Conservation (phyloP, 2,113 vertebrate species). For the Acrocephalus kingi region DNA sequence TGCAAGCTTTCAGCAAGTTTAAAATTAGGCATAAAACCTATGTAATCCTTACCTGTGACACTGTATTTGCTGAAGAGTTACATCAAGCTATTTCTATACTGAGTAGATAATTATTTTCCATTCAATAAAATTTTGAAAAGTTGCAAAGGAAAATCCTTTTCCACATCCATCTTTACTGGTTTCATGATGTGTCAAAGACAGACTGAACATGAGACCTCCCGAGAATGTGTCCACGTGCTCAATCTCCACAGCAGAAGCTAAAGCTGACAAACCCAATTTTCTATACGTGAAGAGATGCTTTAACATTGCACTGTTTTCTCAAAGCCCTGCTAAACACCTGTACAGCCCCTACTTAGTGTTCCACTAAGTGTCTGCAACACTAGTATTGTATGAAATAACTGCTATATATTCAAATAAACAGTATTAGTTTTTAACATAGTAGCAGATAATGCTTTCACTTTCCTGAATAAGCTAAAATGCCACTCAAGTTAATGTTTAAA, state of each 20-base stretch:
- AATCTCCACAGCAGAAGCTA: not conserved
- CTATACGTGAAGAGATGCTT: not conserved
- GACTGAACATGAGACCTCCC: not conserved
- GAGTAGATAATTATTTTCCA: not conserved
- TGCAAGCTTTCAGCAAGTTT: not conserved
- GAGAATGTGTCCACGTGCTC: not conserved
- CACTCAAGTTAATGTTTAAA: conserved; percentile 83
- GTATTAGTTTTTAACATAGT: conserved; percentile 26
- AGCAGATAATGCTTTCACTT: conserved; percentile 55
- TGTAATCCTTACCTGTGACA: not conserved
- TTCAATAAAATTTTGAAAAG: not conserved
- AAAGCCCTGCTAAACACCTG: not conserved
- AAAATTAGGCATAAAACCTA: not conserved
- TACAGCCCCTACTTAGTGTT: not conserved
- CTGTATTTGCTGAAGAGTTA: not conserved
- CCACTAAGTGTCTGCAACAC: not conserved
- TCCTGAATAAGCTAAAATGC: conserved; percentile 47
- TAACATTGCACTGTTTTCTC: not conserved
- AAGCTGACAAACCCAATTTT: not conserved
- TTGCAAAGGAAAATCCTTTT: not conserved
- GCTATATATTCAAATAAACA: not conserved
- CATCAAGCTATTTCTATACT: not conserved
- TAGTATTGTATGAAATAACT: not conserved
- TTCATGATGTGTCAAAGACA: not conserved
- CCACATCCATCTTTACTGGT: not conserved